Conservation (phyloP, 2,797 vertebrate species). For the Neomorphus geoffroyi region DNA sequence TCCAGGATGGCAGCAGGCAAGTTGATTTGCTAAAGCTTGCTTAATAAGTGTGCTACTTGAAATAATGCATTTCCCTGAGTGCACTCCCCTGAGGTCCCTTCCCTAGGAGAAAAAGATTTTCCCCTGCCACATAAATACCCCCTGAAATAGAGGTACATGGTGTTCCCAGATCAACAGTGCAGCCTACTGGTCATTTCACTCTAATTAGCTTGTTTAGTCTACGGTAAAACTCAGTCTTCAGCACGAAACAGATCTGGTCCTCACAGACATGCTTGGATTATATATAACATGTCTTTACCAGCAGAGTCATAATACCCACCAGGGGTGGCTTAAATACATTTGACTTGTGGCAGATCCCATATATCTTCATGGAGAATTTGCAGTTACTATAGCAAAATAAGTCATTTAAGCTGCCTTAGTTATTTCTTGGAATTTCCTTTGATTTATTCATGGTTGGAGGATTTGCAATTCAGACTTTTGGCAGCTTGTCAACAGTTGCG, state of each 20-base stretch:
- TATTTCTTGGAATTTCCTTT: constrained; percentile 66
- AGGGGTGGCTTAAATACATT: constrained; percentile 1
- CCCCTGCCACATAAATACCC: not conserved
- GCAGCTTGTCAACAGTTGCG: constrained; percentile 41
- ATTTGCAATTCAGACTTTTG: constrained; percentile 59
- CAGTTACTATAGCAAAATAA: constrained; percentile 45
- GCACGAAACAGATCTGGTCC: not conserved
- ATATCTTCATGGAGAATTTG: constrained; percentile 31
- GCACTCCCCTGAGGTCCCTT: not conserved
- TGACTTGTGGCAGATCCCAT: constrained; percentile 16
- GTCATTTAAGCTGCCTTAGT: constrained; percentile 32
- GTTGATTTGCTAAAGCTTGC: not conserved
- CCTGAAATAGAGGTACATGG: not conserved
- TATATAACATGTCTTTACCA: not conserved
- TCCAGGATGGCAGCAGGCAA: not conserved
- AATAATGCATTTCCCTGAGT: not conserved
- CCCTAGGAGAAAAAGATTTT: not conserved
- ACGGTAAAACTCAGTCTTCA: not conserved
- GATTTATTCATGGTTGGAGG: constrained; percentile 58
- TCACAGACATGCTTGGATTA: not conserved
- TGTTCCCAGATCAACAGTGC: constrained; percentile 40
- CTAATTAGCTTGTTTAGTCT: not conserved
- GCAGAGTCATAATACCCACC: not conserved
- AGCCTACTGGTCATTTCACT: constrained; percentile 36
- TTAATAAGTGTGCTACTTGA: not conserved